phyloP scores from a whole-genome alignment of 2,888 invertebrate species.

The Caenorhabditis doughertyi region DNA sequence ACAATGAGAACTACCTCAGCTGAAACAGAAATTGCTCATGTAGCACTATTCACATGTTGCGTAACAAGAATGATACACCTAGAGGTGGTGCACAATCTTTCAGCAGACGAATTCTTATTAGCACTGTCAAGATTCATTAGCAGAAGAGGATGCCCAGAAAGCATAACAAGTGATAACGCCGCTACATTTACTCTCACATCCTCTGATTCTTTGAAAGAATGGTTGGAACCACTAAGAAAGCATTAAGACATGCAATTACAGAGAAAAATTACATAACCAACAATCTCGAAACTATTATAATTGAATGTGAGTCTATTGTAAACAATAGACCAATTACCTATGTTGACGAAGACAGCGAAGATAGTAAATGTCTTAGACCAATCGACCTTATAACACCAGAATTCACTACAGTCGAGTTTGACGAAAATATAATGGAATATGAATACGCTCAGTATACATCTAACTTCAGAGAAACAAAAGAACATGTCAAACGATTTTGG shows the following conservation, averaged over 20 bases:
- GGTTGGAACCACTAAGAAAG: conserved; percentile 6
- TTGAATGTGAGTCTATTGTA: not conserved
- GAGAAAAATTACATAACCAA: not conserved
- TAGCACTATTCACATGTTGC: not conserved
- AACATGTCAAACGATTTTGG: not conserved
- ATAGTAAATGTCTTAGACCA: not conserved
- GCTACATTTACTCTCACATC: conserved; percentile 12
- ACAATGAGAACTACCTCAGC: not conserved
- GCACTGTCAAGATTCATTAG: not conserved
- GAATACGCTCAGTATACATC: not conserved
- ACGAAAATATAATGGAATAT: not conserved
- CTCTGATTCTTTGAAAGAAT: conserved; percentile 21
- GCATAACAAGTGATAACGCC: conserved; percentile 27
- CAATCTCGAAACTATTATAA: not conserved
- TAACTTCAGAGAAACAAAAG: not conserved
- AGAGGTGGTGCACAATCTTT: not conserved
- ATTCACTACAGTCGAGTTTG: not conserved
- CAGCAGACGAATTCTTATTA: not conserved
- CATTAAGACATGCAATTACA: not conserved
- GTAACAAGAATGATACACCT: not conserved
- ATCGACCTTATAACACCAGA: not conserved
- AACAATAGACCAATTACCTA: not conserved
- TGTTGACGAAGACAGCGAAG: not conserved
- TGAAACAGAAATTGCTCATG: not conserved
- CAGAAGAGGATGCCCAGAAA: not conserved